Evolutionary conservation across 2,888 invertebrate genomes (phyloP).

Genomic region (Leptopilina myrica): DNA sequence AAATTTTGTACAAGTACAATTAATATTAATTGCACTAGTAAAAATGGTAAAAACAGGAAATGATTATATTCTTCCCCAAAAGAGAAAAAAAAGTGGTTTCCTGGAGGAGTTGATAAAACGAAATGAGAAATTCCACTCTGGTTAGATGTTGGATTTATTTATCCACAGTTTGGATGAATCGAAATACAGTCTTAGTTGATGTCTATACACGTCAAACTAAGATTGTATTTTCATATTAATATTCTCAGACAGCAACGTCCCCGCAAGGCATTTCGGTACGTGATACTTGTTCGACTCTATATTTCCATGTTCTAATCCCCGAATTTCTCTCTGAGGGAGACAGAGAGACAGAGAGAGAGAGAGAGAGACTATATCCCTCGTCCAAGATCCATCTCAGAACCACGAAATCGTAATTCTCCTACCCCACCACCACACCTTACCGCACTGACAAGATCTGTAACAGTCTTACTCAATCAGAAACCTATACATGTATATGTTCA

Average conservation of each 20-base stretch:
- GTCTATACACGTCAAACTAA: background rate
- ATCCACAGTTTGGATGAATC: too few species aligned
- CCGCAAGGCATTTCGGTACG: slow-evolving; percentile 63
- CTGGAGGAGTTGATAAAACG: too few species aligned
- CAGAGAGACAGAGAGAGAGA: slow-evolving; percentile 6
- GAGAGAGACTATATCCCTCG: slow-evolving; percentile 31
- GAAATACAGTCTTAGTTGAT: slow-evolving; percentile 29
- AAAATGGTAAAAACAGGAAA: too few species aligned
- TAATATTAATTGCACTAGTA: too few species aligned
- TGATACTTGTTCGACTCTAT: slow-evolving; percentile 62
- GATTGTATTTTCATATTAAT: slow-evolving; percentile 62
- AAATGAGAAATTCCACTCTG: too few species aligned
- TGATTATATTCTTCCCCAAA: too few species aligned
- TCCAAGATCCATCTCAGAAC: slow-evolving; percentile 35
- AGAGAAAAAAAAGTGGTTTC: too few species aligned
- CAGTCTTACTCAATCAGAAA: background rate
- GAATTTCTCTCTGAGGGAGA: slow-evolving; percentile 58
- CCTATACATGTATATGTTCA: background rate
- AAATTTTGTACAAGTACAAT: too few species aligned
- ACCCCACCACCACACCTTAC: slow-evolving; percentile 21
- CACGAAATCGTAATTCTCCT: slow-evolving; percentile 44
- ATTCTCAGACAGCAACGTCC: slow-evolving; percentile 63
- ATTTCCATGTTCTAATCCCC: slow-evolving; percentile 64
- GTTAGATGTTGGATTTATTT: too few species aligned
- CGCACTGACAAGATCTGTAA: slow-evolving; percentile 4